phyloP scores from a whole-genome alignment of 92 coral and sea anemone species.

The Epizoanthus scotinus region DNA sequence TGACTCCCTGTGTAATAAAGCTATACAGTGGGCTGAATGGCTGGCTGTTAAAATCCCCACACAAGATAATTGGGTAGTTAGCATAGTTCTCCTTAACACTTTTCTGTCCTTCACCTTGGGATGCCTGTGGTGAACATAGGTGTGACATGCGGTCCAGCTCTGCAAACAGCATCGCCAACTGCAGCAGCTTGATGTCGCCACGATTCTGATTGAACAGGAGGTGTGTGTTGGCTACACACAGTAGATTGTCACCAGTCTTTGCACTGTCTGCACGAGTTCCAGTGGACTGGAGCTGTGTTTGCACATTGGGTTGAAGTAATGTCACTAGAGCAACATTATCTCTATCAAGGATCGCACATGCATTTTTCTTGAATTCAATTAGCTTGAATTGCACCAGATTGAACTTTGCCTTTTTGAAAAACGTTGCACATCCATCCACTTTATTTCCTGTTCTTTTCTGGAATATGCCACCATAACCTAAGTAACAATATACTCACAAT shows the following conservation, averaged over 20 bases:
- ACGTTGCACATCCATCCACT: slow-evolving; percentile 95
- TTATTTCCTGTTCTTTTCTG: slow-evolving; percentile 90
- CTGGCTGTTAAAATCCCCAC: slow-evolving; percentile 91
- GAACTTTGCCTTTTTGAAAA: slow-evolving; percentile 71
- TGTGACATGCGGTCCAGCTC: slow-evolving; percentile 73
- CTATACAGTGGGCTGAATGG: slow-evolving; percentile 86
- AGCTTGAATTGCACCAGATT: slow-evolving; percentile 59
- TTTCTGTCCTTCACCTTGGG: slow-evolving; percentile 7
- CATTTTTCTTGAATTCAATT: slow-evolving; percentile 64
- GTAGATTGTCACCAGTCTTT: slow-evolving; percentile 32
- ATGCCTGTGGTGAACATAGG: slow-evolving; percentile 16
- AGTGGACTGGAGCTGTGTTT: slow-evolving; percentile 7
- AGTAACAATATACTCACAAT: neutral
- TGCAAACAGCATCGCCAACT: slow-evolving; percentile 81
- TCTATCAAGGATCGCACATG: slow-evolving; percentile 75
- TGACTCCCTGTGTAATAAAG: slow-evolving; percentile 60
- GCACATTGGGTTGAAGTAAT: slow-evolving; percentile 59
- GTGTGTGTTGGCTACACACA: slow-evolving; percentile 92
- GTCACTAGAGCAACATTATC: slow-evolving; percentile 83
- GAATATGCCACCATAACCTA: slow-evolving; percentile 84
- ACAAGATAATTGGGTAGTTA: slow-evolving; percentile 69
- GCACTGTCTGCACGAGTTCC: slow-evolving; percentile 29
- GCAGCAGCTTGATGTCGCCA: slow-evolving; percentile 93
- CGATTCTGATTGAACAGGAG: slow-evolving; percentile 87
- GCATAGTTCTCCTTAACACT: slow-evolving; percentile 6